A percentile compares a stretch with the other conserved stretches of the same genome.
These are phyloP conservation scores for Sebastes trivittatus DNA, from an alignment of 2,797 vertebrate genomes.

Conservation along the genomic window DNA sequence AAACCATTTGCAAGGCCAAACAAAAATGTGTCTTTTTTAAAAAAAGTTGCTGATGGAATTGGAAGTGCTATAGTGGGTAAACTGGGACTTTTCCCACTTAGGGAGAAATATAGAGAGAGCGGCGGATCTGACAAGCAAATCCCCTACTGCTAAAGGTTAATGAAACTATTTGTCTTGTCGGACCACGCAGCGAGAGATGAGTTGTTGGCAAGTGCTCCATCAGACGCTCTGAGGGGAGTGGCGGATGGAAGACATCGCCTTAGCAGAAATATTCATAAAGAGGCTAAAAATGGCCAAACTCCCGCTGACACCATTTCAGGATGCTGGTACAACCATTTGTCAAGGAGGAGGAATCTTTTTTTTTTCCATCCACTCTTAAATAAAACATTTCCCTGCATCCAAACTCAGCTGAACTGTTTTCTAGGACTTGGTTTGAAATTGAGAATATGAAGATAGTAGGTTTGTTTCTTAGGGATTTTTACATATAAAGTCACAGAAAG, in stretches of 20 bases:
- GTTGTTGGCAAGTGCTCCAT: constrained; percentile 51
- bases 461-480: neutral
- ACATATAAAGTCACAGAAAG: neutral
- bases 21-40: neutral
- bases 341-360: constrained; percentile 13
- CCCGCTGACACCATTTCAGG: constrained; percentile 57
- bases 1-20: neutral
- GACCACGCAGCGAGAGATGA: constrained; percentile 56
- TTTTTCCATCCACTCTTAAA: neutral
- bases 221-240: constrained; percentile 70
- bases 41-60: constrained; percentile 17
- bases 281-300: constrained; percentile 61
- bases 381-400: constrained; percentile 26
- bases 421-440: neutral
- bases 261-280: constrained; percentile 64
- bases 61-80: constrained; percentile 11
- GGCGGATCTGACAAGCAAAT: constrained; percentile 33
- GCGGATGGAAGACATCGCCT: constrained; percentile 33
- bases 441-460: neutral
- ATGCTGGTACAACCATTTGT: constrained; percentile 48
- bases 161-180: constrained; percentile 73
- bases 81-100: constrained; percentile 31
- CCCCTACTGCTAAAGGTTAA: constrained; percentile 68
- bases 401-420: neutral
- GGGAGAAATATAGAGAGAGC: constrained; percentile 28